Conservation (phyloP, 2,888 invertebrate genomes). For the Schizotus pectinicornis region DNA sequence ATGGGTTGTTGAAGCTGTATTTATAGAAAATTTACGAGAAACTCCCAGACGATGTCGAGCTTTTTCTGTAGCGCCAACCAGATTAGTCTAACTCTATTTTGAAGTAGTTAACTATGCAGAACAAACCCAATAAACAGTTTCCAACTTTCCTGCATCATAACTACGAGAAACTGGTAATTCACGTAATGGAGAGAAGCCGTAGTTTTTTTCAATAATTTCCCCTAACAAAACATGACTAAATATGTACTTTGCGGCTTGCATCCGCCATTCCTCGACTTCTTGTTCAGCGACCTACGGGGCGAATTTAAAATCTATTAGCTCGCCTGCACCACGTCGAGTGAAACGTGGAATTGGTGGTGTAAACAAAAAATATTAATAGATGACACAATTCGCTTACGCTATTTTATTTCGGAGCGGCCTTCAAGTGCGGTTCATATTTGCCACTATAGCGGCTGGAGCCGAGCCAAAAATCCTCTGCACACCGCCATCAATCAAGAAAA, state of each 20-base stretch:
- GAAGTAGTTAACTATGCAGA: too few relatives aligned
- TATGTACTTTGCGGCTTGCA: conserved; percentile 18
- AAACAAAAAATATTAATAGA: conserved; percentile 22
- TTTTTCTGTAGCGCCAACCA: too few relatives aligned
- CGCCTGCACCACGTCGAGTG: neutral
- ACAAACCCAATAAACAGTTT: too few relatives aligned
- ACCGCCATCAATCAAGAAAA: conserved; percentile 9
- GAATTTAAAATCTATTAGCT: neutral
- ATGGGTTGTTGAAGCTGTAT: too few relatives aligned
- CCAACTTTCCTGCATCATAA: too few relatives aligned
- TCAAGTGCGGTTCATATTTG: conserved; percentile 14
- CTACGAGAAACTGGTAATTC: conserved; percentile 1
- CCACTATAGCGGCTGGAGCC: conserved; percentile 7
- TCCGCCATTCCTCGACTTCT: conserved; percentile 7
- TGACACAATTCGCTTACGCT: conserved; percentile 18
- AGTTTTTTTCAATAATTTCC: conserved; percentile 8
- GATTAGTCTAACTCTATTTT: too few relatives aligned
- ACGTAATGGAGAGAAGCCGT: conserved; percentile 10
- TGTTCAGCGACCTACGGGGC: neutral
- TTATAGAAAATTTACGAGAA: too few relatives aligned
- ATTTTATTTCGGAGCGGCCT: conserved; percentile 20
- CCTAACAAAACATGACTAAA: conserved; percentile 10
- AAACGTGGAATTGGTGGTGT: conserved; percentile 5
- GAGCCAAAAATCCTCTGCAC: conserved; percentile 7
- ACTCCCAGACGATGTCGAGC: too few relatives aligned